phyloP scores from a whole-genome alignment of 2,113 vertebrate genomes.

The Chitala chitala region DNA sequence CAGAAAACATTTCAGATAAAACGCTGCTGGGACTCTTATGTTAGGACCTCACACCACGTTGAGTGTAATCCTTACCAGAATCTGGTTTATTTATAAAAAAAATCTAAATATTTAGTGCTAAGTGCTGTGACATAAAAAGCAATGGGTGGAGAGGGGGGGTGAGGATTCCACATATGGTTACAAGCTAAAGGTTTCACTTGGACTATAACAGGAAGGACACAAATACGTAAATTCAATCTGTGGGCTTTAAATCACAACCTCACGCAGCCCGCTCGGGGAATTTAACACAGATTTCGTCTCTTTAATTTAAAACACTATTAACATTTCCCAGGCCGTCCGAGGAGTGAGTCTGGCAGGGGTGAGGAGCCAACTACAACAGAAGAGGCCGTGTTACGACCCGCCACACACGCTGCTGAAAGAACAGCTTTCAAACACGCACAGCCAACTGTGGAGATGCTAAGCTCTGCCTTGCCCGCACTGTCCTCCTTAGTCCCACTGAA shows the following conservation, averaged over 20 bases:
- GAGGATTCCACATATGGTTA: slow-evolving; percentile 37
- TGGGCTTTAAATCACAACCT: slow-evolving; percentile 74
- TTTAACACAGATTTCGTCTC: slow-evolving; percentile 76
- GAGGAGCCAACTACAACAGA: slow-evolving; percentile 95
- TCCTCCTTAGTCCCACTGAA: slow-evolving; percentile 80
- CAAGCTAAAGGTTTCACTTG: slow-evolving; percentile 26
- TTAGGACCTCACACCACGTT: slow-evolving; percentile 98
- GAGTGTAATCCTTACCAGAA: slow-evolving; percentile 92
- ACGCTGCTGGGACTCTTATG: slow-evolving; percentile 63
- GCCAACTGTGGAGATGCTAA: slow-evolving; percentile 90
- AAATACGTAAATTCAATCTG: slow-evolving; percentile 78
- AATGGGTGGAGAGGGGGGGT: slow-evolving; percentile 40
- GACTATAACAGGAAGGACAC: slow-evolving; percentile 50
- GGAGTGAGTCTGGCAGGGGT: slow-evolving; percentile 87
- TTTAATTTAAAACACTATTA: slow-evolving; percentile 90
- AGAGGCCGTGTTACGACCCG: slow-evolving; percentile 87
- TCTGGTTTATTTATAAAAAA: slow-evolving; percentile 95
- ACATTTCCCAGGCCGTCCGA: slow-evolving; percentile 93
- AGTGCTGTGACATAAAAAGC: slow-evolving; percentile 90
- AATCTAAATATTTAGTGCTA: slow-evolving; percentile 82
- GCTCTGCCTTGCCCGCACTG: slow-evolving; percentile 87
- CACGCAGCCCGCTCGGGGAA: slow-evolving; percentile 73
- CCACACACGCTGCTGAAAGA: slow-evolving; percentile 97
- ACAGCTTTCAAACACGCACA: slow-evolving; percentile 87
- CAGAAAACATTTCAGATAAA: slow-evolving; percentile 80